Conservation (phyloP, 2,797 vertebrate species). For the Periparus ater region DNA sequence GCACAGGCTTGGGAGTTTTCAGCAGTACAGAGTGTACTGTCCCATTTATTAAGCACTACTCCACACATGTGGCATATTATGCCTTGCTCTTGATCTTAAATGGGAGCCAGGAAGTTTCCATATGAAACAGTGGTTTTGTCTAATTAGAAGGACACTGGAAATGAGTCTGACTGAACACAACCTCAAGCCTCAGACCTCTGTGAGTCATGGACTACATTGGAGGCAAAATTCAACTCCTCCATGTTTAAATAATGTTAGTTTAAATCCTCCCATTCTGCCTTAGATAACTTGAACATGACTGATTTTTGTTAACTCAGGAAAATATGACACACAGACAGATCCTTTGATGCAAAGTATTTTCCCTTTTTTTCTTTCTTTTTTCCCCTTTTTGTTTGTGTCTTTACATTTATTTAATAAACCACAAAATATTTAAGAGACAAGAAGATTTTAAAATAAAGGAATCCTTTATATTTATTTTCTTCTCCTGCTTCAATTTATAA, state of each 20-base stretch:
- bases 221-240: not conserved
- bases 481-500: not conserved
- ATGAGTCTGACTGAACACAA: not conserved
- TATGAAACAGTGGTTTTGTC: not conserved
- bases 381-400: rapidly evolving
- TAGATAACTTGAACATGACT: not conserved
- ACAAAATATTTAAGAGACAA: not conserved
- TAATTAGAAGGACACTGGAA: not conserved
- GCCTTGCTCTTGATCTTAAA: not conserved
- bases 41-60: not conserved
- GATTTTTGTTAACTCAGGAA: not conserved
- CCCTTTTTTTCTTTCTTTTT: rapidly evolving
- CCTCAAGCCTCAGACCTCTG: not conserved
- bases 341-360: not conserved
- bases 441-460: not conserved
- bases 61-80: not conserved
- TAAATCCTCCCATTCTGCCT: not conserved
- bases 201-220: not conserved
- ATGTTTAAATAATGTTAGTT: not conserved
- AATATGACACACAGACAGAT: not conserved
- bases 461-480: not conserved
- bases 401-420: not conserved
- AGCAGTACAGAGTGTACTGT: not conserved
- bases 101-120: not conserved
- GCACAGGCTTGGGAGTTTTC: not conserved